Evolutionary conservation across 1,140 invertebrate species (phyloP), one percentile per base, ranked within the genome.

Genomic region (Aphelinus atriplicis): DNA sequence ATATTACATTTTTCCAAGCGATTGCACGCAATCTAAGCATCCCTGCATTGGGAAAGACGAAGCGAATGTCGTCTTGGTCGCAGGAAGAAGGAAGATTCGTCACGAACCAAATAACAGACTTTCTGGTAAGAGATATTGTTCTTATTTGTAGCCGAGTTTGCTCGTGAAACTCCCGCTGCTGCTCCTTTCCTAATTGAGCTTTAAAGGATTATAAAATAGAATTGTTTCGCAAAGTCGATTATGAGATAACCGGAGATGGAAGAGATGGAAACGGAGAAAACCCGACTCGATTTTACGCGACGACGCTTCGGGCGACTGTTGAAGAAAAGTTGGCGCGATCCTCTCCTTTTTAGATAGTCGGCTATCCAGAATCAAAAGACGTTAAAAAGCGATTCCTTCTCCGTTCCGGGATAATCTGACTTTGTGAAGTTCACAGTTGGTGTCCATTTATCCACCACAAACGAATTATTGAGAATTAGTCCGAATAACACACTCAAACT

Each of bases 191-290:
- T 71, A 75, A 71, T 83, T 81, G 77, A 77, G 78, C 64, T 78
- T 87, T 81, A 79, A 79, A 80, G 79, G 85, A 87, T 86, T 87
- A 87, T 85, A 84, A 7, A 55, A 66, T 51, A 50, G 84, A 86
- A 87, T 85, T 86, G 84, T 84, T 84, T 80, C 80, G 79, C 76
- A 83, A 85, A 87, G 82, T 87, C 80, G 78, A 88, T 88, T 86
- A 86, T 77, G 77, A 79, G 79, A 83, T 79, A 78, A 72, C 67
- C 64, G 73, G 43, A 46, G 73, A 74, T 78, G 78, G 4, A 51
- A n/a, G 67, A 76, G 63, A 63, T 50, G 50, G 70, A 7, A 74
- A 70, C 50, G 77, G 60, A 9, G 10, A 53, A 26, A 26, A 26
- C 26, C 26, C 26, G 26, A 26, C 47, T 43, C n/a, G 67, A 74